A percentile compares a stretch with the other conserved stretches of the same genome.
phyloP scores from a whole-genome alignment of 2,888 invertebrate species.

The Odontocolon sp. region DNA sequence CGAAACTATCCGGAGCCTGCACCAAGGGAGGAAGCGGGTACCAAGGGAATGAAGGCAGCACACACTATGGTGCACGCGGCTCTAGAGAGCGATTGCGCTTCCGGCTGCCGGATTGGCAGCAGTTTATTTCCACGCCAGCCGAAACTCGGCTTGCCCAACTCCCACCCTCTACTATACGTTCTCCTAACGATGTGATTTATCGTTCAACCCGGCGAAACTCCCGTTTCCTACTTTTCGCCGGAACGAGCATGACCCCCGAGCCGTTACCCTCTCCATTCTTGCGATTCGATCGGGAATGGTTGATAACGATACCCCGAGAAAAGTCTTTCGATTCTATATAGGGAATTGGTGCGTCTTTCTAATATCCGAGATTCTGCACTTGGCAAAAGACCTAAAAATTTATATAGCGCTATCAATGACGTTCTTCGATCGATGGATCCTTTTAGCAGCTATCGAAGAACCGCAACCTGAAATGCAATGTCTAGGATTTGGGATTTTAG shows the following conservation, averaged over 20 bases:
- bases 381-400: background rate
- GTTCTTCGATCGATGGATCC: background rate
- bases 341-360: background rate
- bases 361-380: background rate
- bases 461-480: background rate
- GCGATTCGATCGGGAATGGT: slow-evolving; percentile 31
- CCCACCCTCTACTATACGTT: slow-evolving; percentile 21
- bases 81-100: slow-evolving; percentile 56
- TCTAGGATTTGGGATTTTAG: background rate
- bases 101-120: slow-evolving; percentile 60
- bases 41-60: slow-evolving; percentile 18
- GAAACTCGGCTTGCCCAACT: slow-evolving; percentile 53
- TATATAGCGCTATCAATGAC: background rate
- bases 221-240: slow-evolving; percentile 30
- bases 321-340: slow-evolving; percentile 4
- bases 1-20: slow-evolving; percentile 31
- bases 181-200: slow-evolving; percentile 72
- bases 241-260: background rate
- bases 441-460: background rate
- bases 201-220: slow-evolving; percentile 57
- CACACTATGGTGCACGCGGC: slow-evolving; percentile 21
- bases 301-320: slow-evolving; percentile 50
- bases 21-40: slow-evolving; percentile 24
- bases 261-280: background rate
- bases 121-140: slow-evolving; percentile 67